Evolutionary conservation across 2,797 vertebrate genomes (phyloP), one percentile per base, ranked within the genome.

Genomic region (Anas capensis): DNA sequence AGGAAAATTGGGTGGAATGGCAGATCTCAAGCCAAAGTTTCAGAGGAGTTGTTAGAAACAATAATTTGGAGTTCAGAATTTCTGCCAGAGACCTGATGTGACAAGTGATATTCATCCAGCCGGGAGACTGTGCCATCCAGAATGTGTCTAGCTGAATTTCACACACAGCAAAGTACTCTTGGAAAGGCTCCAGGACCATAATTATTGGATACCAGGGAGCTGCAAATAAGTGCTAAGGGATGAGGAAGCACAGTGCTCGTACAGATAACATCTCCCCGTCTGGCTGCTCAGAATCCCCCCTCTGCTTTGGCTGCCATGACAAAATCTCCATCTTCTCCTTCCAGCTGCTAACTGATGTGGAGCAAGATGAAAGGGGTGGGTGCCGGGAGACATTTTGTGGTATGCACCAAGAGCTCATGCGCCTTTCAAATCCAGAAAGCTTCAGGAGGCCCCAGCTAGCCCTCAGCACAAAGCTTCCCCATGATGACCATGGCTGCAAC

Each of bases 211-310:
- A 82, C 53, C 44, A 44, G 36, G 65, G 81, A 92, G 75, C 75
- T 90, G 88, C 81, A 96, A 97, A 96, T 88, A 94, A 96, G 60
- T 64, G 68, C 61, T 95, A 86, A 92, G 84, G 92, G 86, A 87
- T 16, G n/a, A 95, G 49, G 88, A 92, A 93, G 78, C 53, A 54
- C 31, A 93, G 81, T 56, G 36, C 19, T 77, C 54, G 64, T 42
- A 64, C 16, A 54, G 75, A 84, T 72, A 68, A 29, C 82, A 36
- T 62, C 54, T 18, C 29, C 5, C 1, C 3, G 62, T 65, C 78
- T 88, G 58, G 56, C 82, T 86, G 80, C 85, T 66, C 36, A 46
- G 66, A 86, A 72, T 84, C 78, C 31, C 29, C 33, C 61, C 64
- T 65, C 69, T 1, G 3, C 53, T 90, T 88, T 64, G 66, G 34